Evolutionary conservation across 2,113 vertebrate genomes (phyloP).

Genomic region (Rynchops niger): DNA sequence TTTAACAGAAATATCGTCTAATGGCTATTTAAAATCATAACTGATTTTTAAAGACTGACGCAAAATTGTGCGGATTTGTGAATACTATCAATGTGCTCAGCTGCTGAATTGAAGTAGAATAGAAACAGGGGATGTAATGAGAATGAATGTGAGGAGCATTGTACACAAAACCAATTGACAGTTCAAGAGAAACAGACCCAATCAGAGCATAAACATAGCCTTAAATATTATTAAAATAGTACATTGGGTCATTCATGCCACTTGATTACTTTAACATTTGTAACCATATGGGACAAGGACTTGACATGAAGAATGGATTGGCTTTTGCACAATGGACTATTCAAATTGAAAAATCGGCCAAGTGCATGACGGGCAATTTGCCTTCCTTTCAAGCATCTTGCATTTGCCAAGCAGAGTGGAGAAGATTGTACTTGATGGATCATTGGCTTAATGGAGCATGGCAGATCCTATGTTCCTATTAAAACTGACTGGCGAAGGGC

Average conservation of each 20-base stretch:
- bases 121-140: constrained; percentile 30
- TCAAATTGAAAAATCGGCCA: constrained; percentile 9
- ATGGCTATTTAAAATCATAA: background rate
- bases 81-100: background rate
- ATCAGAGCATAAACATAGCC: background rate
- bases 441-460: constrained; percentile 16
- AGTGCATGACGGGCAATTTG: background rate
- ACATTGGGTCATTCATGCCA: background rate
- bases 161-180: background rate
- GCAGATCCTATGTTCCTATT: constrained; percentile 7
- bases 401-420: background rate
- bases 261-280: constrained; percentile 27
- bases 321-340: constrained; percentile 24
- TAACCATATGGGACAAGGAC: background rate
- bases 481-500: constrained; percentile 1
- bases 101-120: background rate
- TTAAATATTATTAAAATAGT: background rate
- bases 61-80: background rate
- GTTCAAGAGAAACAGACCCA: background rate
- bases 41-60: background rate
- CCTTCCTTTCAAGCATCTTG: constrained; percentile 28
- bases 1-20: background rate
- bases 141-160: background rate
- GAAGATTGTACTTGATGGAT: constrained; percentile 5
- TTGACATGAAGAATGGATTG: constrained; percentile 33